phyloP scores from a whole-genome alignment of 2,797 vertebrate genomes.

The Anniella stebbinsi region DNA sequence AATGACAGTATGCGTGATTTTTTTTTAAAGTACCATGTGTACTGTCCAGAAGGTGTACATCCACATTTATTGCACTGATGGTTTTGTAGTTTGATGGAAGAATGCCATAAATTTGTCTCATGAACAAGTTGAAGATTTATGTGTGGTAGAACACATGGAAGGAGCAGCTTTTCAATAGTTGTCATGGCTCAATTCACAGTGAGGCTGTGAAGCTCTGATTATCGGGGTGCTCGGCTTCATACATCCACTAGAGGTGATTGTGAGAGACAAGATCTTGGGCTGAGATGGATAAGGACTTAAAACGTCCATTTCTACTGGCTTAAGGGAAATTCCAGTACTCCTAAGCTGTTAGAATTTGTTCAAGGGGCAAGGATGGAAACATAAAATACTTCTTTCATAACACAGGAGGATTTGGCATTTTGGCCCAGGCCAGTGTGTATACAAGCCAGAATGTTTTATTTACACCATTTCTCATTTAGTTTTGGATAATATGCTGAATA shows the following conservation, averaged over 20 bases:
- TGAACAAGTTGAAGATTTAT: neutral
- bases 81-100: neutral
- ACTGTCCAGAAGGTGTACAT: neutral
- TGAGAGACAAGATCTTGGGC: neutral
- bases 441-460: conserved; percentile 40
- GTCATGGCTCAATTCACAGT: neutral
- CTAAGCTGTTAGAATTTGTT: neutral
- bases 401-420: neutral
- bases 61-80: neutral
- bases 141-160: neutral
- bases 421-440: neutral
- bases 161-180: neutral
- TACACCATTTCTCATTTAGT: conserved; percentile 39
- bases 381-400: neutral
- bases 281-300: neutral
- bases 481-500: neutral
- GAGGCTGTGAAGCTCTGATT: neutral
- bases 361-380: neutral
- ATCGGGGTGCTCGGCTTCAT: neutral
- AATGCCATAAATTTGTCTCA: neutral
- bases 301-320: neutral
- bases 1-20: neutral
- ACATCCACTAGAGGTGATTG: neutral
- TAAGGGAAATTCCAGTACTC: neutral
- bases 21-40: neutral